A percentile compares a stretch with the other conserved stretches of the same genome.
Evolutionary conservation across 2,888 invertebrate genomes (phyloP).

Genomic region (Oegoconia quadripuncta): DNA sequence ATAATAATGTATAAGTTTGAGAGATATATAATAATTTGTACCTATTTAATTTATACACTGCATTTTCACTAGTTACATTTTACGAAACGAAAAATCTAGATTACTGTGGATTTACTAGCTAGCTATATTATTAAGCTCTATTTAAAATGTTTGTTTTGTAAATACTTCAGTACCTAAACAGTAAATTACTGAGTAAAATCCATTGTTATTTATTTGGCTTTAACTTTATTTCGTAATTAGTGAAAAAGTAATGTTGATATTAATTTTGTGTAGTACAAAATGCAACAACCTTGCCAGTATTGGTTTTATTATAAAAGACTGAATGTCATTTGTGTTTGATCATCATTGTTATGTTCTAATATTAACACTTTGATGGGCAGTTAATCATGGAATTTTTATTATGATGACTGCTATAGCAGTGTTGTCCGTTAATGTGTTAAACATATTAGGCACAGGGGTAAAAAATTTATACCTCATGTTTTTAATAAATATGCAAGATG

Average conservation of each 20-base stretch:
- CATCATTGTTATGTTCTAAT: conserved; percentile 61
- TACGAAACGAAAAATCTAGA: background rate
- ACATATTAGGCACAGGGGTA: too few species aligned
- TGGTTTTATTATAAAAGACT: conserved; percentile 77
- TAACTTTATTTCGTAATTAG: conserved; percentile 44
- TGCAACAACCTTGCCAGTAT: conserved; percentile 78
- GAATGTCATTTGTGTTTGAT: conserved; percentile 72
- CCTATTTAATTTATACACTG: conserved; percentile 34
- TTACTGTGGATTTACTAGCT: background rate
- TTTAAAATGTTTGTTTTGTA: too few species aligned
- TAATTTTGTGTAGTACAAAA: conserved; percentile 75
- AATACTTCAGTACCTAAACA: too few species aligned
- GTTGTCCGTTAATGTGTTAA: too few species aligned
- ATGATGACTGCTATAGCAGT: too few species aligned
- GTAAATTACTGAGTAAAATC: too few species aligned
- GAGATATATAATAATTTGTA: conserved; percentile 34
- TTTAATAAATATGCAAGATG: too few species aligned
- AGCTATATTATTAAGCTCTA: too few species aligned
- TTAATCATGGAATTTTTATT: too few species aligned
- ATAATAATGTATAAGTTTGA: conserved; percentile 68
- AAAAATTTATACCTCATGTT: too few species aligned
- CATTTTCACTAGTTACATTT: conserved; percentile 63
- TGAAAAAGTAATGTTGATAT: conserved; percentile 58
- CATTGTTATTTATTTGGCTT: too few species aligned
- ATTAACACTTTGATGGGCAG: conserved; percentile 37